Evolutionary conservation across 2,113 vertebrate species (phyloP).

Genomic region (Setophaga coronata): DNA sequence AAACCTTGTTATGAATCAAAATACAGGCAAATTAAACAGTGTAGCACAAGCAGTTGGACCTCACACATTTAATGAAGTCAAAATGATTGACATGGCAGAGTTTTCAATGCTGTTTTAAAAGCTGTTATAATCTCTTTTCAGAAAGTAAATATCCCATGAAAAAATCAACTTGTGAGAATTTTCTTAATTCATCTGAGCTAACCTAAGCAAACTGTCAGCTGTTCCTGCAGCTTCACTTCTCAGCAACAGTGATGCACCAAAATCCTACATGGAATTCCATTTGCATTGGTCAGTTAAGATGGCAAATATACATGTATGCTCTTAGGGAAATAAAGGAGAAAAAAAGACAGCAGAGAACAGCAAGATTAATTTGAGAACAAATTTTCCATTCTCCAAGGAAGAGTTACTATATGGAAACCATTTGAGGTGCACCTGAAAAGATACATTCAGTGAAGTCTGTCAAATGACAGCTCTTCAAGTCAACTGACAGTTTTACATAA

Average conservation of each 20-base stretch:
- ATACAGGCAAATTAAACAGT: background rate
- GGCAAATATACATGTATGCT: background rate
- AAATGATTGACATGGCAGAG: background rate
- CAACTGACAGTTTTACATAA: background rate
- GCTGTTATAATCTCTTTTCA: background rate
- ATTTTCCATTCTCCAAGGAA: background rate
- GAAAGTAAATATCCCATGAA: background rate
- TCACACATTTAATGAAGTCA: background rate
- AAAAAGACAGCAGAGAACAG: background rate
- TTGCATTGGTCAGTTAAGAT: background rate
- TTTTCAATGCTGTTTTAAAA: background rate
- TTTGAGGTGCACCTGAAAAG: background rate
- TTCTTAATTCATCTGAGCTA: background rate
- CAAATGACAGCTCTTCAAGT: background rate
- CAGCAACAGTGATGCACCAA: background rate
- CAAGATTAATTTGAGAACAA: background rate
- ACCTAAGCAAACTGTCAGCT: background rate
- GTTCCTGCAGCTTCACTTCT: background rate
- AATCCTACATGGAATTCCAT: background rate
- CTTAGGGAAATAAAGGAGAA: background rate
- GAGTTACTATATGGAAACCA: background rate
- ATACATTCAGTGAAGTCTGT: background rate
- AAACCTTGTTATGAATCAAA: background rate
- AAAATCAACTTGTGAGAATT: background rate
- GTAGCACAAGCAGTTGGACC: background rate